These are phyloP conservation scores for Neodon shergylaensis DNA, from an alignment of 2,113 vertebrate genomes.

Conservation along the genomic window DNA sequence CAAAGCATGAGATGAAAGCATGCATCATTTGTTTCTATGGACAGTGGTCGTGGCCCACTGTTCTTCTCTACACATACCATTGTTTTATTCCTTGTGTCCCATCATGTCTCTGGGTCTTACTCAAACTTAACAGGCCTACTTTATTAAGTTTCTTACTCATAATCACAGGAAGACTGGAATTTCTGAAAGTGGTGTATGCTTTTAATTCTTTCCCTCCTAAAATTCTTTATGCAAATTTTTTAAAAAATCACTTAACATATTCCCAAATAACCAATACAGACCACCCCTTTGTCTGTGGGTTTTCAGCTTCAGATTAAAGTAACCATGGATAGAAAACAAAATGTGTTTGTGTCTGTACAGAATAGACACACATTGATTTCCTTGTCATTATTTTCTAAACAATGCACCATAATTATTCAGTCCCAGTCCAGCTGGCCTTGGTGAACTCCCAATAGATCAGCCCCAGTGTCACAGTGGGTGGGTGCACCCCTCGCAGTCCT, in stretches of 20 bases:
- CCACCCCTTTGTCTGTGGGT: neutral
- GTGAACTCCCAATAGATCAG: too few species aligned
- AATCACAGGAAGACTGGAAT: neutral
- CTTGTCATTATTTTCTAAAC: neutral
- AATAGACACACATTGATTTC: neutral
- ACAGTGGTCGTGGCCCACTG: accelerated
- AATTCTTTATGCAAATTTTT: constrained; percentile 47
- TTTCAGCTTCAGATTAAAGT: neutral
- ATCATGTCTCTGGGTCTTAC: neutral
- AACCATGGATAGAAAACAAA: neutral
- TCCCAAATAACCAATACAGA: neutral
- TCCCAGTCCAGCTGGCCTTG: too few species aligned
- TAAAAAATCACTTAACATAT: constrained; percentile 8
- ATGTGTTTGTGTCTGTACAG: neutral
- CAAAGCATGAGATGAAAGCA: neutral
- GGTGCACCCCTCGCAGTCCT: too few species aligned
- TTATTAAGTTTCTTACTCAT: neutral
- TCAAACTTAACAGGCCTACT: neutral
- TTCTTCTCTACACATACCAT: neutral
- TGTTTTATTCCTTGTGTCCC: neutral
- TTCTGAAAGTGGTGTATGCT: neutral
- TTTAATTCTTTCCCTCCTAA: neutral
- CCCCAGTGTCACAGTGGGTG: too few species aligned
- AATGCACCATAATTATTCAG: neutral
- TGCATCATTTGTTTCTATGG: neutral